A percentile compares a stretch with the other conserved stretches of the same genome.
Conservation (phyloP, 2,797 vertebrate species). For the Chloroceryle inda region DNA sequence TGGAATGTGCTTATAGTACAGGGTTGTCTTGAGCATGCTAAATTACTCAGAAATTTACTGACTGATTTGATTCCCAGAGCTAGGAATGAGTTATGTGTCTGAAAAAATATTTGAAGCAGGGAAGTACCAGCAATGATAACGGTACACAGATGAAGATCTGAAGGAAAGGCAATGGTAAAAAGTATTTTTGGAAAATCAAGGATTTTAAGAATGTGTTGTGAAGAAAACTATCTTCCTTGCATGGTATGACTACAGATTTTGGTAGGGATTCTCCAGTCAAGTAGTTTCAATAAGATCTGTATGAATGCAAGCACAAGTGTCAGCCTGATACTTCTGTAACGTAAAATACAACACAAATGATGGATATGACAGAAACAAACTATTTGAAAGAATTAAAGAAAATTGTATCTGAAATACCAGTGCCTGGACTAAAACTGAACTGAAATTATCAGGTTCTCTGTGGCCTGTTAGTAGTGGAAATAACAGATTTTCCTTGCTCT, state of each 20-base stretch:
- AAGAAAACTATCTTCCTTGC: background rate
- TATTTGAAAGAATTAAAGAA: background rate
- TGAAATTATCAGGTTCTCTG: background rate
- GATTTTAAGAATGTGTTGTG: background rate
- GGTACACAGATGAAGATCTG: background rate
- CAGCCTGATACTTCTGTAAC: background rate
- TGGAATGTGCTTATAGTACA: background rate
- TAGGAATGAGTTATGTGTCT: background rate
- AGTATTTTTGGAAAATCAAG: background rate
- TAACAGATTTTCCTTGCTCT: background rate
- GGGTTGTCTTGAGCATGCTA: background rate
- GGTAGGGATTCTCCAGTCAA: background rate
- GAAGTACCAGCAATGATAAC: background rate
- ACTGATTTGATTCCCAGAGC: background rate
- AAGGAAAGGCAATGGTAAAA: background rate
- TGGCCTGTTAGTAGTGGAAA: background rate
- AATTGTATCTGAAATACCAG: background rate
- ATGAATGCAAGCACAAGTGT: background rate
- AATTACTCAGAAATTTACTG: background rate
- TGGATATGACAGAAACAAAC: background rate
- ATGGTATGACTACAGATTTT: background rate
- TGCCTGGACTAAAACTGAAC: background rate
- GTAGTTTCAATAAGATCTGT: background rate
- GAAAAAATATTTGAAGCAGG: background rate
- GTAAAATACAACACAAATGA: background rate